Conservation (phyloP, 2,888 invertebrate species). For the Nasonia oneida region DNA sequence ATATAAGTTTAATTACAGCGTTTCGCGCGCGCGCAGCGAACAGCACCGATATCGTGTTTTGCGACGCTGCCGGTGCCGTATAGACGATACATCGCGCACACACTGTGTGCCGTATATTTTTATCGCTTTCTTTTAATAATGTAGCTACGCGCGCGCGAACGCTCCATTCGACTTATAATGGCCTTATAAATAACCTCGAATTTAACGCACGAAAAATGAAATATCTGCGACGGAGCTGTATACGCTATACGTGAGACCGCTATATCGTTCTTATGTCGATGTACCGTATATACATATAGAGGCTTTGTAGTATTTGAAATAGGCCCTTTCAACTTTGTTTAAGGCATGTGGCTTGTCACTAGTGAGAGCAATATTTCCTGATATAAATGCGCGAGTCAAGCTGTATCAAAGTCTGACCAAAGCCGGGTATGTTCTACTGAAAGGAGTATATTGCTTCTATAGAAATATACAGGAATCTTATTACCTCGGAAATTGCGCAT, state of each 20-base stretch:
- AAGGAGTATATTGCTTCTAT: too few species aligned
- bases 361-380: too few species aligned
- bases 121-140: conserved; percentile 45
- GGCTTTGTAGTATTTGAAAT: too few species aligned
- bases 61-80: too few species aligned
- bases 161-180: conserved; percentile 24
- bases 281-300: too few species aligned
- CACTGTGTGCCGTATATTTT: conserved; percentile 31
- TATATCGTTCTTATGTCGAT: not conserved
- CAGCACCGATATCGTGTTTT: not conserved
- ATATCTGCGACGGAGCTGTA: conserved; percentile 8
- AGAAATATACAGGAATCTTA: not conserved
- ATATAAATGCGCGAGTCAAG: too few species aligned
- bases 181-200: conserved; percentile 16
- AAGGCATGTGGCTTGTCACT: too few species aligned
- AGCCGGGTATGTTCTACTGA: not conserved
- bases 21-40: conserved; percentile 24
- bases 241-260: not conserved
- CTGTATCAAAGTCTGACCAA: not conserved
- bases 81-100: conserved; percentile 19
- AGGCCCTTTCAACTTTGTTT: too few species aligned
- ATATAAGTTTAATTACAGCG: conserved; percentile 52
- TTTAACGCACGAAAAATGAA: conserved; percentile 21
- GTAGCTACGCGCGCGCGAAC: not conserved
- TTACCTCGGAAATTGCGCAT: not conserved